Conservation (phyloP, 2,797 vertebrate species). For the Avahi laniger region DNA sequence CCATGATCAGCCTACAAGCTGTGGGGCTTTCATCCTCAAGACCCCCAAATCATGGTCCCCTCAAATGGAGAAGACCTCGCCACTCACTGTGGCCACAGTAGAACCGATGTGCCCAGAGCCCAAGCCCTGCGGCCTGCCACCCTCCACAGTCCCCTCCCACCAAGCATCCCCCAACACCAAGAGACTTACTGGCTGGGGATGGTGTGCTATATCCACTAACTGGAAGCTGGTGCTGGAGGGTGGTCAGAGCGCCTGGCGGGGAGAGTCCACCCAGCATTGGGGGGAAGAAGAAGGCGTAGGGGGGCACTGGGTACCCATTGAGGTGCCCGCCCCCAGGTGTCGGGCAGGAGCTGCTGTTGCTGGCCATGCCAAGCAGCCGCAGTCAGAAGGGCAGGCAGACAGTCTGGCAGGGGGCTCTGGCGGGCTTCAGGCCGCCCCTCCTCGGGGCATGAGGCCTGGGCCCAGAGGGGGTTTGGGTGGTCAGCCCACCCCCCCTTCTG, state of each 20-base stretch:
- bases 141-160: background rate
- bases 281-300: conserved; percentile 97
- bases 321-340: conserved; percentile 90
- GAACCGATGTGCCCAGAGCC: background rate
- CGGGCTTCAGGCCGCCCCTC: conserved; percentile 68
- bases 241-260: conserved; percentile 89
- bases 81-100: rapidly evolving
- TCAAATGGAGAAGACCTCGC: background rate
- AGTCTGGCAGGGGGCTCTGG: conserved; percentile 40
- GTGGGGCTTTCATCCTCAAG: background rate
- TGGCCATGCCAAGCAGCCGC: conserved; percentile 89
- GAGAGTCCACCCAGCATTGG: conserved; percentile 96
- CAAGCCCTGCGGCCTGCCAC: background rate
- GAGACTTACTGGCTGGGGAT: conserved; percentile 95
- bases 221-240: conserved; percentile 91
- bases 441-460: conserved; percentile 66
- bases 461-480: conserved; percentile 74
- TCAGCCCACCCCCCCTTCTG: conserved; percentile 68
- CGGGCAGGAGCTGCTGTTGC: conserved; percentile 94
- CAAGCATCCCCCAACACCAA: rapidly evolving
- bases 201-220: conserved; percentile 98
- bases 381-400: background rate
- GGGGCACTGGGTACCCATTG: conserved; percentile 93
- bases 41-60: background rate
- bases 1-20: background rate